Base-by-base conservation (phyloP, 2,797 vertebrate species). In the Myoxocephalus aenaeus region DNA sequence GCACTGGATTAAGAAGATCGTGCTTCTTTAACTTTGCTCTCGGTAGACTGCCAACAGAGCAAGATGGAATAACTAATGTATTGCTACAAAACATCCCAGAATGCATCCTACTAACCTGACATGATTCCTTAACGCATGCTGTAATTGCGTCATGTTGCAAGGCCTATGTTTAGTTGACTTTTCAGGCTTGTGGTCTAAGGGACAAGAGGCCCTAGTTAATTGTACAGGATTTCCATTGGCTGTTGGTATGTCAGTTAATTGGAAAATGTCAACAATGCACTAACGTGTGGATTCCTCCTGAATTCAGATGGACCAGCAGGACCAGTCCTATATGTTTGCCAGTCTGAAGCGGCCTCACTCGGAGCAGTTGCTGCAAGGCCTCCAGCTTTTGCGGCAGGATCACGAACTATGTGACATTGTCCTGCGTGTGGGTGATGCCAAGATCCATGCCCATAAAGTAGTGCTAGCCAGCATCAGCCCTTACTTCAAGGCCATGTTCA, bases 401-500 rank as follows among this genome's bases (percentile, higher is more conserved):
- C 97, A 93, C 77, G 97, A 99, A 94, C 97, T 99, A 79, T 99
- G 98, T 75, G 98, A 99, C 92, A 95, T 99, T 68, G 89, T 98
- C 82, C 96, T 99, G 20, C 94, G 98, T 3, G 97, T 98, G 72
- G 98, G 98, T n/a, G 98, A 98, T 88, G 95, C 95, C 94, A 98
- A 99, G 95, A 98, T 99, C 88, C 97, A 99, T 62, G 98, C 98
- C 10, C 98, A 99, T 93, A 99, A 98, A 90, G 98, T 96, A 90
- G 98, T 99, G 77, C 95, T 99, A 84, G 98, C 98, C 88, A 98
- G 98, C 94, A 97, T 99, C 93, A 99, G 98, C 85, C 98, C 98
- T 0, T 99, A 99, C 92, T 99, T 99, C 94, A 99, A 98, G 94
- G 98, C 98, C 93, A 99, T 99, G 98, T 99, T 99, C 94, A 98